Evolutionary conservation across 2,888 invertebrate species (phyloP), one percentile per base, ranked within the genome.

Genomic region (Drosophila incognita): DNA sequence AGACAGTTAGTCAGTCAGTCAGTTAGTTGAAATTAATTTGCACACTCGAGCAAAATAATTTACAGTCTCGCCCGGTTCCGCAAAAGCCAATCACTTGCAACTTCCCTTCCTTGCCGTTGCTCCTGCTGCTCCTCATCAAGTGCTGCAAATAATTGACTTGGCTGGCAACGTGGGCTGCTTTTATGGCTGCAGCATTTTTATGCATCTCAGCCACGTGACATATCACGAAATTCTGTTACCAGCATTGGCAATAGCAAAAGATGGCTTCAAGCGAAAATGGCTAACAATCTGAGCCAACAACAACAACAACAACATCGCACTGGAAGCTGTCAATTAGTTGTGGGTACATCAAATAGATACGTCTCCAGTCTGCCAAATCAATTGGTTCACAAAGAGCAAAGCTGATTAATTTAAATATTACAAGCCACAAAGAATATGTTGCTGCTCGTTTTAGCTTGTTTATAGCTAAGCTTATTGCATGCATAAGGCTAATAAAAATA

Each of bases 221-320:
- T 88, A 85, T 85, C 90, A 89, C 85, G 90, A 88, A 88, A 73
- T 80, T 69, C 75, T 70, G 85, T 83, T 81, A 83, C 78, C 83
- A 68, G 67, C 70, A 80, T 66, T 76, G 68, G 52, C 54, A 70
- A 74, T 69, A 64, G 70, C 24, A 46, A 15, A 46, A 46, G 24
- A 24, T 15, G 15, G 15, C 46, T 46, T 24, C 46, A 46, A 46
- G 61, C 69, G 61, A 48, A 46, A 57, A 68, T 72, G 35, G 27
- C 29, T 59, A 29, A 21, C 36, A 13, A n/a, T 42, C 40, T 42
- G 11, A 49, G 8, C 24, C 27, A 38, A 27, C 38, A 21, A 53
- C 15, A n/a, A n/a, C 15, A n/a, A n/a, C 38, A 56, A 15, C 60
- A 42, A 56, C 13, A 49, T 38, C 36, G 57, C 72, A 83, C 63